Conservation (phyloP, 2,888 invertebrate genomes). For the Ormyrus nitidulus region DNA sequence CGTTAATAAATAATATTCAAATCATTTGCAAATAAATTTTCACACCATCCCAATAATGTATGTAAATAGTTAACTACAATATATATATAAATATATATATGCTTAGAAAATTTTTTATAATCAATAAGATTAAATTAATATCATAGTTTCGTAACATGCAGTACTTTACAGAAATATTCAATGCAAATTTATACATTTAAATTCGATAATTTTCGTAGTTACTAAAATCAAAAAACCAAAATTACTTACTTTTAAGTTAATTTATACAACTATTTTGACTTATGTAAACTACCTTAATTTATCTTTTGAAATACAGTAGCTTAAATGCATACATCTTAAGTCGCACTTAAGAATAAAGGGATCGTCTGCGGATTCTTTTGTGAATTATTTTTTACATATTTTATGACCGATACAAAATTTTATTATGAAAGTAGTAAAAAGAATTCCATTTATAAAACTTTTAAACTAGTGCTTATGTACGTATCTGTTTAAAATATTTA, state of each 20-base stretch:
- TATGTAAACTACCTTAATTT: slow-evolving; percentile 36
- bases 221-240: slow-evolving; percentile 31
- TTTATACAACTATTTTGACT: slow-evolving; percentile 27
- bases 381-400: not conserved
- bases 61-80: slow-evolving; percentile 14
- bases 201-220: slow-evolving; percentile 12
- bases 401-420: too few relatives aligned
- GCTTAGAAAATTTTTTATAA: slow-evolving; percentile 1
- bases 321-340: slow-evolving; percentile 42
- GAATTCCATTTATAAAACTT: too few relatives aligned
- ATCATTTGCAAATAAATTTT: slow-evolving; percentile 49
- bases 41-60: slow-evolving; percentile 36
- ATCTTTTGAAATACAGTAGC: slow-evolving; percentile 21
- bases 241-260: slow-evolving; percentile 23
- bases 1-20: slow-evolving; percentile 7
- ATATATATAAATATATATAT: slow-evolving; percentile 8
- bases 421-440: too few relatives aligned
- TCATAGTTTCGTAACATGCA: slow-evolving; percentile 57
- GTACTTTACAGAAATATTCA: slow-evolving; percentile 59
- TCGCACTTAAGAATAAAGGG: slow-evolving; percentile 40
- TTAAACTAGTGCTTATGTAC: too few relatives aligned
- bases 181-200: slow-evolving; percentile 37
- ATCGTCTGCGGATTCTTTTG: slow-evolving; percentile 20
- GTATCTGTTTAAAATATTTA: too few relatives aligned
- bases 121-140: slow-evolving; percentile 38